These are phyloP conservation scores for Platichthys flesus DNA, from an alignment of 2,113 vertebrate genomes.

Conservation along the genomic window DNA sequence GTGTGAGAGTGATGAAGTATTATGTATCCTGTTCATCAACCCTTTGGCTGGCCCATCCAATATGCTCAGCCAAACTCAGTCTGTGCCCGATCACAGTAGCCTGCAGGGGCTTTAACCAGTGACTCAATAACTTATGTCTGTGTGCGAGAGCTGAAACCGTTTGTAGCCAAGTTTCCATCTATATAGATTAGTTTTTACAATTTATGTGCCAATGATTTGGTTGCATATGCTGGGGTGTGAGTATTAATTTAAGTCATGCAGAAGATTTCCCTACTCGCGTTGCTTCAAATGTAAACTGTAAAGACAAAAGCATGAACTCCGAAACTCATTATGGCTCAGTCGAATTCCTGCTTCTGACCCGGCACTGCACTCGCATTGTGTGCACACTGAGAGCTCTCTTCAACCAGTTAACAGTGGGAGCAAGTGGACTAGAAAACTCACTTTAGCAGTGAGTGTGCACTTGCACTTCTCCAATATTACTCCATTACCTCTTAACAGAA, in stretches of 20 bases:
- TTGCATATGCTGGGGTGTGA: not conserved
- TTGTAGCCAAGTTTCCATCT: not conserved
- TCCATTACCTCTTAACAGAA: conserved; percentile 34
- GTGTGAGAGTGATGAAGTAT: conserved; percentile 39
- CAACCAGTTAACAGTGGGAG: not conserved
- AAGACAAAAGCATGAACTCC: not conserved
- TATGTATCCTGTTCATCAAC: conserved; percentile 58
- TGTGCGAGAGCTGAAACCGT: not conserved
- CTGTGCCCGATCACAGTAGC: conserved; percentile 36
- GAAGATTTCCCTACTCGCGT: not conserved
- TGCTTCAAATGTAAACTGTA: not conserved
- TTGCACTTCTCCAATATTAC: conserved; percentile 23
- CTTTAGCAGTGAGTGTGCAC: conserved; percentile 2
- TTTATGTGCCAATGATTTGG: not conserved
- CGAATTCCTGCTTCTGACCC: conserved; percentile 4
- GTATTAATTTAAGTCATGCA: not conserved
- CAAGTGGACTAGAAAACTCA: conserved; percentile 24
- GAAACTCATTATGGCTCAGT: not conserved
- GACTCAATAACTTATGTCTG: conserved; percentile 40
- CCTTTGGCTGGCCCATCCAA: conserved; percentile 51
- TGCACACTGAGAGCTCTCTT: not conserved
- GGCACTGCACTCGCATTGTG: not conserved
- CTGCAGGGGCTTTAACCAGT: conserved; percentile 45
- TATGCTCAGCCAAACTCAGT: conserved; percentile 62
- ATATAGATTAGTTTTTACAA: not conserved